Conservation (phyloP, 2,888 invertebrate species). For the Acanthosepion esculentum region DNA sequence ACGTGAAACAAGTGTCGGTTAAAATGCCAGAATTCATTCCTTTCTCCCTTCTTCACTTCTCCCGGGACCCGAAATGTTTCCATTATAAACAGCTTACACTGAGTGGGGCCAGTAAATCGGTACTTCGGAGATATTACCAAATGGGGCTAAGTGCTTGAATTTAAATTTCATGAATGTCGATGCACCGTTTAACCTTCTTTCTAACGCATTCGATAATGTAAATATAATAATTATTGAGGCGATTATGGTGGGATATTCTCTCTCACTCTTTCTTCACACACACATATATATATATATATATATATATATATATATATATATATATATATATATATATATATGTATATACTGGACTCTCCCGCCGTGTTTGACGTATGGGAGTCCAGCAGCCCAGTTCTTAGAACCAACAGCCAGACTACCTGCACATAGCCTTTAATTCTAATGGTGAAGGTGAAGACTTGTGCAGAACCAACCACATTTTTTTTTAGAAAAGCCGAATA, state of each 20-base stretch:
- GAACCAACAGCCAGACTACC: too few relatives aligned
- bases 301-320: not conserved
- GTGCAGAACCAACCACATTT: too few relatives aligned
- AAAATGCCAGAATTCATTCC: not conserved
- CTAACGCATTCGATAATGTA: not conserved
- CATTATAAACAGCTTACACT: not conserved
- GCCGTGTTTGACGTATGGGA: too few relatives aligned
- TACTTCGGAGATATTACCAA: not conserved
- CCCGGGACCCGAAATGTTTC: not conserved
- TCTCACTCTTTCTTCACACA: not conserved
- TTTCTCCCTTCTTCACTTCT: not conserved
- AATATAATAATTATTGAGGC: not conserved
- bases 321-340: not conserved
- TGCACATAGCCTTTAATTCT: too few relatives aligned
- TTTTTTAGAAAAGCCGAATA: too few relatives aligned
- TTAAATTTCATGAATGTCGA: not conserved
- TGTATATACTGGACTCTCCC: not conserved
- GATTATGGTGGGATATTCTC: not conserved
- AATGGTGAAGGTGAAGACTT: too few relatives aligned
- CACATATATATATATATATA: not conserved
- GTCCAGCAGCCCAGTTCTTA: too few relatives aligned
- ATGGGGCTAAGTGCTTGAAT: not conserved
- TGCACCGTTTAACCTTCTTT: slow-evolving; percentile 4
- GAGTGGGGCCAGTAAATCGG: not conserved
- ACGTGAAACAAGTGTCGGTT: not conserved